phyloP scores from a whole-genome alignment of 2,797 vertebrate genomes.

The Rhodeus uyekii region DNA sequence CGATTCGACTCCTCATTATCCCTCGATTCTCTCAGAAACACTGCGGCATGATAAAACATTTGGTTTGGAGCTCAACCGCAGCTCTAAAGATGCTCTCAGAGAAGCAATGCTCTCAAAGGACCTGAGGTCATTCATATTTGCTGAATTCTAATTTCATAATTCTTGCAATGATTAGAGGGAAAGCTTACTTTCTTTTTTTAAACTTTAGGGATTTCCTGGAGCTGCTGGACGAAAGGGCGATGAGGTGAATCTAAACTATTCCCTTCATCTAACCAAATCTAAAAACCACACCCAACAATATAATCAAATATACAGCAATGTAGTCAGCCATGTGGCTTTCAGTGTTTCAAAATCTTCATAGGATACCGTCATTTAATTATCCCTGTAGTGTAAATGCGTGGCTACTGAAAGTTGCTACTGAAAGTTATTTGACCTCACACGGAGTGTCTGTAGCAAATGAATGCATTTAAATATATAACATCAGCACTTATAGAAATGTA shows the following conservation, averaged over 20 bases:
- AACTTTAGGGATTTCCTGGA: constrained; percentile 80
- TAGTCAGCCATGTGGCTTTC: not conserved
- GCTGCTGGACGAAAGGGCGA: constrained; percentile 83
- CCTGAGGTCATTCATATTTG: constrained; percentile 32
- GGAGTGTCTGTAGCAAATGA: not conserved
- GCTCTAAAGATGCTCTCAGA: constrained; percentile 15
- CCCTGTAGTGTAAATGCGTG: not conserved
- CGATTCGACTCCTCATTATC: constrained; percentile 29
- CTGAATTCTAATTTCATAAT: constrained; percentile 39
- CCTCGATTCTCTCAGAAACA: not conserved
- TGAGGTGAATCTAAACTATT: constrained; percentile 70
- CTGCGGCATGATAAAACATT: constrained; percentile 14
- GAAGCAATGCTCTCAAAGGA: constrained; percentile 17
- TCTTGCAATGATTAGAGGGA: constrained; percentile 7
- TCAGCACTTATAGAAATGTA: not conserved
- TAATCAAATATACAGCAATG: not conserved
- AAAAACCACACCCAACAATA: not conserved
- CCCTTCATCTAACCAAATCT: not conserved
- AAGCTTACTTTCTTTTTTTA: constrained; percentile 20
- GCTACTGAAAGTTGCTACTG: not conserved
- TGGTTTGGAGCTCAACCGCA: constrained; percentile 28
- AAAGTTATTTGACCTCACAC: not conserved
- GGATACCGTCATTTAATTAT: not conserved
- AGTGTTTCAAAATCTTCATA: not conserved
- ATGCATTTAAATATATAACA: not conserved